Evolutionary conservation across 2,797 vertebrate genomes (phyloP).

Genomic region (Notamacropus eugenii): DNA sequence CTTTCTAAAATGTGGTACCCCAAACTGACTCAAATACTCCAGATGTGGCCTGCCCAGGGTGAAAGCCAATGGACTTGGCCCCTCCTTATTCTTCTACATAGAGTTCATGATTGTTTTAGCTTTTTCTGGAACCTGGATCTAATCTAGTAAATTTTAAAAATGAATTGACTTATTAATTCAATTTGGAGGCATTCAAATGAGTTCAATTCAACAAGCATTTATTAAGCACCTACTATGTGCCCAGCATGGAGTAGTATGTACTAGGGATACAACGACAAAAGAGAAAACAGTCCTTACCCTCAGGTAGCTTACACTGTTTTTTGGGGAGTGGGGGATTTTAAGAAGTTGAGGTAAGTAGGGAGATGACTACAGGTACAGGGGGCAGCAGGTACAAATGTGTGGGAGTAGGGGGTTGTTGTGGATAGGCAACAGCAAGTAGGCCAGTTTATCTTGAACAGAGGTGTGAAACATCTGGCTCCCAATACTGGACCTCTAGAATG

Average conservation of each 20-base stretch:
- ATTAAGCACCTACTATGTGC: not conserved
- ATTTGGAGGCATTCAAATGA: not conserved
- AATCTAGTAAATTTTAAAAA: not conserved
- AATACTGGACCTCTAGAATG: not conserved
- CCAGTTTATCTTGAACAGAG: not conserved
- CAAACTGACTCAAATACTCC: not conserved
- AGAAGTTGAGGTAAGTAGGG: not conserved
- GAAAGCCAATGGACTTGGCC: not conserved
- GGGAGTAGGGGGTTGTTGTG: not conserved
- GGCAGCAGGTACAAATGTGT: not conserved
- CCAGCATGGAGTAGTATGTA: not conserved
- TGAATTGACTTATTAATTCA: not conserved
- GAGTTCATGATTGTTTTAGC: not conserved
- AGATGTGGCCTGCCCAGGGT: not conserved
- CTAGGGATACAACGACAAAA: not conserved
- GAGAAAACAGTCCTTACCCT: not conserved
- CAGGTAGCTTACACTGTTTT: not conserved
- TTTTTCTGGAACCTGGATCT: not conserved
- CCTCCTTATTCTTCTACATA: not conserved
- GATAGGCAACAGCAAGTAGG: not conserved
- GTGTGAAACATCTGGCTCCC: not conserved
- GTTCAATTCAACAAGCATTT: not conserved
- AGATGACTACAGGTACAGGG: not conserved
- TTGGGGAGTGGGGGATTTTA: not conserved
- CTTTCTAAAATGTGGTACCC: not conserved